These are phyloP conservation scores for Chelon auratus DNA, from an alignment of 2,797 vertebrate genomes.

Conservation along the genomic window DNA sequence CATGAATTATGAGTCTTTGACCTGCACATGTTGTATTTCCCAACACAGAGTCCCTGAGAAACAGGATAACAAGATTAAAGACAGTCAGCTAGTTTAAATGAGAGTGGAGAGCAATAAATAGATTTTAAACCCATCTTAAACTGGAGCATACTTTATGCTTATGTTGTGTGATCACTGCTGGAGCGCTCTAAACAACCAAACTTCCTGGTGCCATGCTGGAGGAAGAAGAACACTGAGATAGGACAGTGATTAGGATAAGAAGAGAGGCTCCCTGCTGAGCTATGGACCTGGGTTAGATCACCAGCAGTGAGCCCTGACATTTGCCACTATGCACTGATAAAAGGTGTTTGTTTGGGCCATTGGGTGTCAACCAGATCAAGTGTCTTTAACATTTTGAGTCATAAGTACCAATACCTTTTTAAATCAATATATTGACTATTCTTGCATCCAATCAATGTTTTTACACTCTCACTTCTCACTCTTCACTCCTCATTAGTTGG, in stretches of 20 bases:
- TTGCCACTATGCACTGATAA: slow-evolving; percentile 43
- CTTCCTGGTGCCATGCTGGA: slow-evolving; percentile 52
- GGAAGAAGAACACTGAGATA: slow-evolving; percentile 55
- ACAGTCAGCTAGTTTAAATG: slow-evolving; percentile 49
- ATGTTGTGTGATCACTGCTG: slow-evolving; percentile 32
- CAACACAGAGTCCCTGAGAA: slow-evolving; percentile 62
- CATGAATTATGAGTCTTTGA: slow-evolving; percentile 49
- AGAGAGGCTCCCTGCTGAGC: slow-evolving; percentile 48
- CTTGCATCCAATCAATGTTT: too few relatives aligned
- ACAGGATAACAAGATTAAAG: slow-evolving; percentile 63
- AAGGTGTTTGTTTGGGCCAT: slow-evolving; percentile 19
- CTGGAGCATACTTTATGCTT: slow-evolving; percentile 41
- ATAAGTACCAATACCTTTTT: neutral
- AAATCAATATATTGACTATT: neutral
- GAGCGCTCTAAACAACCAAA: slow-evolving; percentile 45
- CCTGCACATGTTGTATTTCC: slow-evolving; percentile 49
- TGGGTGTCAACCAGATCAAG: slow-evolving; percentile 25
- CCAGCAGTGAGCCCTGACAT: slow-evolving; percentile 42
- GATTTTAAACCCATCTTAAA: slow-evolving; percentile 40
- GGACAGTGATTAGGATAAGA: slow-evolving; percentile 56
- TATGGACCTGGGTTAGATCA: slow-evolving; percentile 54
- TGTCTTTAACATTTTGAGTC: neutral
- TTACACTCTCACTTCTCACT: too few relatives aligned
- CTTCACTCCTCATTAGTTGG: too few relatives aligned
- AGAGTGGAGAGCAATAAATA: slow-evolving; percentile 52